These are phyloP conservation scores for Macroramphosus scolopax DNA, from an alignment of 2,797 vertebrate genomes.

Conservation along the genomic window DNA sequence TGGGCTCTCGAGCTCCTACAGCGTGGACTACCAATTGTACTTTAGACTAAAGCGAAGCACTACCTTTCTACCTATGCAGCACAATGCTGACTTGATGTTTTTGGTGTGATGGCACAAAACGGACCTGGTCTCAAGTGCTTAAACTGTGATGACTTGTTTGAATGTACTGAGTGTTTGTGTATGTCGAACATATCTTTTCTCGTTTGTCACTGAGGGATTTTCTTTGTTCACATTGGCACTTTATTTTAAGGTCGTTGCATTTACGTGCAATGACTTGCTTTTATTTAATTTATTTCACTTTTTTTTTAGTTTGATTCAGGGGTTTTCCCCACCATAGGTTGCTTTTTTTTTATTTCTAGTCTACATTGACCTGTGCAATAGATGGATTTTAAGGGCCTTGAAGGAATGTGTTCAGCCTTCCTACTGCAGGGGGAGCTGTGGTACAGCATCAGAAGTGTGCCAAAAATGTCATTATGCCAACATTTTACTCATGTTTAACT, in stretches of 20 bases:
- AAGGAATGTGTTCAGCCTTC: slow-evolving; percentile 41
- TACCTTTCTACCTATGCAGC: slow-evolving; percentile 76
- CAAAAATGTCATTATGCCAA: slow-evolving; percentile 59
- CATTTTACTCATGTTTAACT: slow-evolving; percentile 32
- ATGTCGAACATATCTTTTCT: slow-evolving; percentile 74
- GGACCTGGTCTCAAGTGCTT: slow-evolving; percentile 66
- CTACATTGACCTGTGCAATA: slow-evolving; percentile 70
- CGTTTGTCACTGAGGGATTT: slow-evolving; percentile 52
- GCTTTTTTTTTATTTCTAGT: slow-evolving; percentile 20
- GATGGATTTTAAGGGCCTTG: slow-evolving; percentile 65
- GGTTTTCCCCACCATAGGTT: slow-evolving; percentile 15
- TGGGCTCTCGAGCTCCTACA: slow-evolving; percentile 36
- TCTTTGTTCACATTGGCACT: slow-evolving; percentile 58
- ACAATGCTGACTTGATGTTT: slow-evolving; percentile 64
- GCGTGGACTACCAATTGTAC: slow-evolving; percentile 48
- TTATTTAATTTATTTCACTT: slow-evolving; percentile 75
- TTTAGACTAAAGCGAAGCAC: slow-evolving; percentile 61
- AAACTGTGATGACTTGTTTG: slow-evolving; percentile 77
- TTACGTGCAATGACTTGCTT: slow-evolving; percentile 67
- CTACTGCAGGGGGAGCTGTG: slow-evolving; percentile 50
- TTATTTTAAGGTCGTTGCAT: slow-evolving; percentile 64
- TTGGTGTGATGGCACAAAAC: slow-evolving; percentile 68
- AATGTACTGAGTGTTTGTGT: slow-evolving; percentile 75
- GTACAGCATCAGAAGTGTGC: slow-evolving; percentile 58
- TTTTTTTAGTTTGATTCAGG: slow-evolving; percentile 50